These are phyloP conservation scores for Andricus curvator DNA, from an alignment of 2,888 invertebrate species.

Conservation along the genomic window DNA sequence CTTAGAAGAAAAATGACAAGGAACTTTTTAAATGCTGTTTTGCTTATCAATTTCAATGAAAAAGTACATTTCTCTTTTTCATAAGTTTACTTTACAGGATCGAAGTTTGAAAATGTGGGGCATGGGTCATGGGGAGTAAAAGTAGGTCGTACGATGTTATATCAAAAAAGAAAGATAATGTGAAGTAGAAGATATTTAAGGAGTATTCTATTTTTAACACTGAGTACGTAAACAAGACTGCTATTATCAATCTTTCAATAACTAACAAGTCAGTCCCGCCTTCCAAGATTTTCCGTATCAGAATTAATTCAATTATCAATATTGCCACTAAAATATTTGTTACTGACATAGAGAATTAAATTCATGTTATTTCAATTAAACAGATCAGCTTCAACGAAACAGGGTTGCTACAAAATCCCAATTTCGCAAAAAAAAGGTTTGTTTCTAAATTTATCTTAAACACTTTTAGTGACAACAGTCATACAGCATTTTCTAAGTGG, in stretches of 20 bases:
- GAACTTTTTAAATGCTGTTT: not conserved
- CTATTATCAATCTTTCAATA: conserved; percentile 15
- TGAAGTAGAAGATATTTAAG: conserved; percentile 22
- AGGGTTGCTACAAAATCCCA: too few species aligned
- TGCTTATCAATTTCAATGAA: not conserved
- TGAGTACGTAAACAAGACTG: not conserved
- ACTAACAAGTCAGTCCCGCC: not conserved
- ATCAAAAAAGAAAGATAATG: conserved; percentile 35
- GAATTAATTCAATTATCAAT: not conserved
- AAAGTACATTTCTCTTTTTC: conserved; percentile 1
- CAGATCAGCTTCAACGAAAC: not conserved
- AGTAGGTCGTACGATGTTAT: conserved; percentile 29
- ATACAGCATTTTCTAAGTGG: too few species aligned
- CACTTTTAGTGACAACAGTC: too few species aligned
- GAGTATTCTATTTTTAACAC: conserved; percentile 24
- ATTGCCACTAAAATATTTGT: not conserved
- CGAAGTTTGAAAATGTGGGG: conserved; percentile 37
- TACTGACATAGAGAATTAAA: too few species aligned
- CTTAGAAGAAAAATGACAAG: not conserved
- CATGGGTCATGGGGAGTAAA: conserved; percentile 26
- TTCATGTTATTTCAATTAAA: too few species aligned
- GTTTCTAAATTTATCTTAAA: too few species aligned
- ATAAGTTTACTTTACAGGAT: conserved; percentile 18
- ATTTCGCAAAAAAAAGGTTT: too few species aligned
- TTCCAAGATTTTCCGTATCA: not conserved